phyloP scores from a whole-genome alignment of 2,113 vertebrate genomes.

The Clarias gariepinus region DNA sequence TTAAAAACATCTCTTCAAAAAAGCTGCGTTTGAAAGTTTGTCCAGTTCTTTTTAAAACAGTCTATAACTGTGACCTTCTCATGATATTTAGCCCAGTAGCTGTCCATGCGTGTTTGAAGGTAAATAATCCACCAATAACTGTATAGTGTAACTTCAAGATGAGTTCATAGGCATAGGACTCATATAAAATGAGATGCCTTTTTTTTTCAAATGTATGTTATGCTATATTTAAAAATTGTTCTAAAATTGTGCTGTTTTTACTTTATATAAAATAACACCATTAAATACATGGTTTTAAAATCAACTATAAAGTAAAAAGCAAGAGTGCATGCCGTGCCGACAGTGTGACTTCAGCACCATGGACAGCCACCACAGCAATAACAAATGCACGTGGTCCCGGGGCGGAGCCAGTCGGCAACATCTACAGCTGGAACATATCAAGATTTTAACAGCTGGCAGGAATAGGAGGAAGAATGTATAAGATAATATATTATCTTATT shows the following conservation, averaged over 20 bases:
- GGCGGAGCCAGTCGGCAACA: not conserved
- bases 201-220: not conserved
- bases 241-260: not conserved
- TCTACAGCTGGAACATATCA: not conserved
- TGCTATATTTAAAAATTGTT: not conserved
- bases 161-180: no score
- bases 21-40: no score
- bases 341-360: not conserved
- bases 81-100: not conserved
- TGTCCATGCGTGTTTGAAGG: not conserved
- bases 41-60: no score
- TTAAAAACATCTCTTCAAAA: no score
- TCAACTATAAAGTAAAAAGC: not conserved
- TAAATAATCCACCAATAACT: not conserved
- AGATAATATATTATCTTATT: not conserved
- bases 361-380: constrained; percentile 18
- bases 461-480: not conserved
- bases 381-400: constrained; percentile 1
- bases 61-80: not conserved
- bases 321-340: not conserved
- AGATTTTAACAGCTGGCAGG: not conserved
- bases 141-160: not conserved
- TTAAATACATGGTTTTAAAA: not conserved
- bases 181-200: not conserved
- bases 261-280: not conserved